A percentile compares a stretch with the other conserved stretches of the same genome.
Conservation (phyloP, 2,797 vertebrate genomes). For the Acanthis flammea region DNA sequence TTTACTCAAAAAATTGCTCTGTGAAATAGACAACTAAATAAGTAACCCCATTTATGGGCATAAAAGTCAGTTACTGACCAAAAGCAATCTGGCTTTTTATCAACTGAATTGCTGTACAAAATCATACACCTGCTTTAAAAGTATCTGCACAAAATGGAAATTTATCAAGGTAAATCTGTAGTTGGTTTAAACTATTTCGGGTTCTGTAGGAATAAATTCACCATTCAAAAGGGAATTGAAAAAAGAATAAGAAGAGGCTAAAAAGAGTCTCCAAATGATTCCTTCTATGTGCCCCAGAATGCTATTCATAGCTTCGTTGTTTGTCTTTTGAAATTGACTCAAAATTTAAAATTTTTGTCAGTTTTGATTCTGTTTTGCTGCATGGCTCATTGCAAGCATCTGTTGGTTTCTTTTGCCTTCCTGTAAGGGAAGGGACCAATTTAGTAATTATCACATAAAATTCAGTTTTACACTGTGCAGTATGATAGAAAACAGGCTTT, state of each 20-base stretch:
- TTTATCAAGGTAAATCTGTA: not conserved
- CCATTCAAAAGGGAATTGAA: not conserved
- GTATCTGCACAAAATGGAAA: not conserved
- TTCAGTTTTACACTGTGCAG: not conserved
- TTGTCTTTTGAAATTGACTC: not conserved
- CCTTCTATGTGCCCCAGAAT: not conserved
- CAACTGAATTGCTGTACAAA: not conserved
- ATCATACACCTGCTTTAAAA: not conserved
- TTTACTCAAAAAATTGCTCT: not conserved
- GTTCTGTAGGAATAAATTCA: not conserved
- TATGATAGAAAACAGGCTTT: slow-evolving; percentile 20
- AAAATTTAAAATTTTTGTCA: not conserved
- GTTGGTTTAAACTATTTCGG: not conserved
- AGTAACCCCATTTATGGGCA: not conserved
- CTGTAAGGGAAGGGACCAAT: not conserved
- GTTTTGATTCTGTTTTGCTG: not conserved
- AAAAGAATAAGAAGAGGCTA: not conserved
- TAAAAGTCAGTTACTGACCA: not conserved
- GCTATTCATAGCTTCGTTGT: not conserved
- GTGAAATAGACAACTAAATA: not conserved
- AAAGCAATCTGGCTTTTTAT: not conserved
- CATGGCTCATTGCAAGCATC: not conserved
- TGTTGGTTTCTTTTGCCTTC: slow-evolving; percentile 8
- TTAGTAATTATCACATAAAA: slow-evolving; percentile 18
- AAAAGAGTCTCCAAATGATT: not conserved